phyloP scores from a whole-genome alignment of 2,888 invertebrate genomes.

The Phrixothrix hirtus region DNA sequence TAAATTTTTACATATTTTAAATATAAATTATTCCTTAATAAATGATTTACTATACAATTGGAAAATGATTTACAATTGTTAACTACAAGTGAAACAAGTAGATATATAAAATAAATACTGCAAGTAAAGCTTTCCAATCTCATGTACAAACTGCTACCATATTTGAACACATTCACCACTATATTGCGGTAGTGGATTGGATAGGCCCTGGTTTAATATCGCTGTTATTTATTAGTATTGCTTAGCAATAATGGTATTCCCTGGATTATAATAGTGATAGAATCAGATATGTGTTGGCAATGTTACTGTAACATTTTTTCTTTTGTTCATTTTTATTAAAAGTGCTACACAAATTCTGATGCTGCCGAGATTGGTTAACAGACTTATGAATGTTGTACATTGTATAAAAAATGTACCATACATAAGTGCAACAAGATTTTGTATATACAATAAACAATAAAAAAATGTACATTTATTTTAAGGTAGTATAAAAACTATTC shows the following conservation, averaged over 20 bases:
- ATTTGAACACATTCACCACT: conserved; percentile 48
- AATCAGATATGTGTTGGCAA: no score
- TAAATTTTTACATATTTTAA: no score
- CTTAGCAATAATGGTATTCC: conserved; percentile 19
- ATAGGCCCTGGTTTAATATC: conserved; percentile 42
- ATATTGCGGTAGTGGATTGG: conserved; percentile 45
- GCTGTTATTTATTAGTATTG: conserved; percentile 24
- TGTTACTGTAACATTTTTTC: no score
- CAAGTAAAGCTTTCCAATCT: conserved; percentile 27
- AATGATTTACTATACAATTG: background rate
- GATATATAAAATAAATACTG: conserved; percentile 23
- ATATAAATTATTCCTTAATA: no score
- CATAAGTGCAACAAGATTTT: conserved; percentile 25
- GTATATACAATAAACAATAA: conserved; percentile 21
- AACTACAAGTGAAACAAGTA: background rate
- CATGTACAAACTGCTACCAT: conserved; percentile 42
- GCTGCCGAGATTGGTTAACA: background rate
- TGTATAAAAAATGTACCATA: conserved; percentile 22
- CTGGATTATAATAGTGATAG: no score
- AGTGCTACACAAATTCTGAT: no score
- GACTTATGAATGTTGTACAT: conserved; percentile 19
- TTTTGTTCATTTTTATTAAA: no score
- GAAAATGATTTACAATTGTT: background rate
- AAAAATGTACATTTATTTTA: conserved; percentile 24
- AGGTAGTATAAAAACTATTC: conserved; percentile 22